Evolutionary conservation across 2,888 invertebrate genomes (phyloP).

Genomic region (Luperina nickerlii): DNA sequence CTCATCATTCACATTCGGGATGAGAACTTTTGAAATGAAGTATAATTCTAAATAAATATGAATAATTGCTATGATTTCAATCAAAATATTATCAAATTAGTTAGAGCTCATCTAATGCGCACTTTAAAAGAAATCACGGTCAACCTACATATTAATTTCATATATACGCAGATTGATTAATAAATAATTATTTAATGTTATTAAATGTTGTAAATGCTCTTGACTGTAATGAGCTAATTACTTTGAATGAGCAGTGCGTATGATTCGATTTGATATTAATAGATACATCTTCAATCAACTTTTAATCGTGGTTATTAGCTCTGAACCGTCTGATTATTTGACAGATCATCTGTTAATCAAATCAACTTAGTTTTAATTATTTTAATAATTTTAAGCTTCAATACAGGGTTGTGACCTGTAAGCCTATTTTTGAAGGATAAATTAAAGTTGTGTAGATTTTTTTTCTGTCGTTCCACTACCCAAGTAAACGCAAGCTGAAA

Average conservation of each 20-base stretch:
- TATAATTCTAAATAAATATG: background rate
- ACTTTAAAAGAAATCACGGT: slow-evolving; percentile 23
- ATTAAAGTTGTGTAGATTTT: background rate
- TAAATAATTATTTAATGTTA: slow-evolving; percentile 37
- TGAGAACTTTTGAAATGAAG: background rate
- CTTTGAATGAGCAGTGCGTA: slow-evolving; percentile 41
- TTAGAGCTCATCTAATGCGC: slow-evolving; percentile 10
- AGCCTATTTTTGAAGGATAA: slow-evolving; percentile 17
- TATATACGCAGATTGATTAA: slow-evolving; percentile 19
- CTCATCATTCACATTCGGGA: background rate
- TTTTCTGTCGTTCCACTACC: background rate
- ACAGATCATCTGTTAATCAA: slow-evolving; percentile 37
- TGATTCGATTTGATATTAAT: slow-evolving; percentile 55
- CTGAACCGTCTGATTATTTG: slow-evolving; percentile 33
- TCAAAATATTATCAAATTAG: slow-evolving; percentile 20
- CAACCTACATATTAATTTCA: slow-evolving; percentile 19
- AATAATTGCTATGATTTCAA: background rate
- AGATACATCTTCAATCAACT: slow-evolving; percentile 42
- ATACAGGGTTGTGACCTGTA: slow-evolving; percentile 10
- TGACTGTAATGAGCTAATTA: slow-evolving; percentile 58
- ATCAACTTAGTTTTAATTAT: too few species aligned
- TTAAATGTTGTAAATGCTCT: slow-evolving; percentile 31
- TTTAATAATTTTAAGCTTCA: too few species aligned
- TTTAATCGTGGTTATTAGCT: slow-evolving; percentile 40
- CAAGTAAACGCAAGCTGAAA: slow-evolving; percentile 25